Conservation (phyloP, 1,140 invertebrate genomes). For the Adelges cooleyi region DNA sequence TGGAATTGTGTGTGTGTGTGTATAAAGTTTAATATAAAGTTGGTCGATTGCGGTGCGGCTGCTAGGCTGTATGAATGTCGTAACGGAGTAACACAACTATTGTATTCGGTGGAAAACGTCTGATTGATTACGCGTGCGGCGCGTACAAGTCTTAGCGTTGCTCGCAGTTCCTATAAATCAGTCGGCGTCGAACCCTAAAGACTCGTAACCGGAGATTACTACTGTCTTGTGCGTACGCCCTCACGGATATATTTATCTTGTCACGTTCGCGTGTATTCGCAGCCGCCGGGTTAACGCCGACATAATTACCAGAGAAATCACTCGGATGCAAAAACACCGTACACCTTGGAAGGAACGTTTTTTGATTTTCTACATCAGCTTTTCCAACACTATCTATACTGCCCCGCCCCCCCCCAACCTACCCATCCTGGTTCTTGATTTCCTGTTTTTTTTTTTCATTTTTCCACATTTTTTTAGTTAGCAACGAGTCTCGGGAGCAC, state of each 20-base stretch:
- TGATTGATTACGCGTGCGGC: constrained; percentile 17
- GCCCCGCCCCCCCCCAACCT: too few species aligned
- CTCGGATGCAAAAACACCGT: too few species aligned
- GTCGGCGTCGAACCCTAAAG: constrained; percentile 14
- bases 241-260: constrained; percentile 17
- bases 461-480: too few species aligned
- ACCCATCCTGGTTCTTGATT: too few species aligned
- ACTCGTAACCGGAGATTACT: constrained; percentile 25
- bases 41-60: neutral
- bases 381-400: too few species aligned
- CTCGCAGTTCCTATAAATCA: constrained; percentile 11
- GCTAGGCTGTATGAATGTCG: neutral
- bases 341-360: too few species aligned
- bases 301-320: constrained; percentile 1
- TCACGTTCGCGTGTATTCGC: constrained; percentile 4
- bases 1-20: too few species aligned
- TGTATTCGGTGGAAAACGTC: constrained; percentile 13
- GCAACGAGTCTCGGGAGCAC: too few species aligned
- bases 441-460: too few species aligned
- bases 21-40: constrained; percentile 26
- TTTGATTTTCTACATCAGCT: too few species aligned
- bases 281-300: too few species aligned
- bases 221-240: neutral
- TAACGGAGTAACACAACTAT: neutral
- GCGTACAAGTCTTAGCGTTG: constrained; percentile 2